A percentile compares a stretch with the other conserved stretches of the same genome.
These are phyloP conservation scores for Parasteatoda tepidariorum DNA, from an alignment of 1,140 invertebrate genomes.

Conservation along the genomic window DNA sequence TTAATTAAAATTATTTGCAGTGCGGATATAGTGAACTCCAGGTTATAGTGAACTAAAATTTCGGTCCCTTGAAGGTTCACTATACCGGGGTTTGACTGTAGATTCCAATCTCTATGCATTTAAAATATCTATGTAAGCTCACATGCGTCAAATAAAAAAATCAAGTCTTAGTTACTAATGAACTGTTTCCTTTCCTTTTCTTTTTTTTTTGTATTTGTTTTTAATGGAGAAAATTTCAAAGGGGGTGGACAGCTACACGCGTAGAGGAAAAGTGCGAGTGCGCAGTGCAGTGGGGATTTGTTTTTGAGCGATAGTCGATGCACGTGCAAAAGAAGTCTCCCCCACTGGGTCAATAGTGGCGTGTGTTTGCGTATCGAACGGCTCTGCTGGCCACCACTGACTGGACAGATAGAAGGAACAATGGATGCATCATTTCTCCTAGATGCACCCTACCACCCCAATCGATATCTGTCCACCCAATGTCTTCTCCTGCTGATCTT, in stretches of 20 bases:
- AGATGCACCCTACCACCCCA: neutral
- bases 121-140: neutral
- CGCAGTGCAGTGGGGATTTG: neutral
- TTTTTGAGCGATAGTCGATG: neutral
- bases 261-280: neutral
- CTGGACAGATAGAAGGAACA: neutral
- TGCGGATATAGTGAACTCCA: no score
- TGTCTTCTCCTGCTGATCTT: no score
- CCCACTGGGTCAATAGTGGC: neutral
- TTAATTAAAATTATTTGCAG: no score
- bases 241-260: neutral
- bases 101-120: neutral
- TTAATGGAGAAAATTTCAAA: neutral
- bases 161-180: no score
- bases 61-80: no score
- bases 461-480: neutral
- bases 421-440: neutral
- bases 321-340: neutral
- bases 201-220: neutral
- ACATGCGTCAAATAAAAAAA: neutral
- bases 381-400: neutral
- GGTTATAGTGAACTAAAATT: no score
- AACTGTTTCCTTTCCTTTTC: no score
- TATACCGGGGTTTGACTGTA: no score
- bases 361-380: neutral